phyloP scores from a whole-genome alignment of 2,113 vertebrate genomes.

The Onychorhynchus coronatus region DNA sequence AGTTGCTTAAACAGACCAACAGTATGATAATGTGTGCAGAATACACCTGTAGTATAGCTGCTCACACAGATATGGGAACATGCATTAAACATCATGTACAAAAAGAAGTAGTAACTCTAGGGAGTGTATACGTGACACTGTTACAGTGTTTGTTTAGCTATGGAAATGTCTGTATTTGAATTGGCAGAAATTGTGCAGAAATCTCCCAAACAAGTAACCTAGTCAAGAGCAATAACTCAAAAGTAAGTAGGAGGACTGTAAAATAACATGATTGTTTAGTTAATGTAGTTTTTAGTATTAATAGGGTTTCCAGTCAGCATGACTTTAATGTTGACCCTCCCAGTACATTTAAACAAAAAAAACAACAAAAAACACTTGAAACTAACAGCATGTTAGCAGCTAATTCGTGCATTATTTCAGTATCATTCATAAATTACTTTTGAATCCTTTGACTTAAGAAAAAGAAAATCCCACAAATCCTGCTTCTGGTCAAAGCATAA shows the following conservation, averaged over 20 bases:
- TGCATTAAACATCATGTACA: not conserved
- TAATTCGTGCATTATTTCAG: conserved; percentile 69
- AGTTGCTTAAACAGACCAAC: not conserved
- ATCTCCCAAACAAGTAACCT: conserved; percentile 27
- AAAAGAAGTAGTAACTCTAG: not conserved
- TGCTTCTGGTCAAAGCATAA: conserved; percentile 70
- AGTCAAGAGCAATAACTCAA: conserved; percentile 38
- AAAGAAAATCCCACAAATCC: conserved; percentile 69
- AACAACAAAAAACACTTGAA: conserved; percentile 32
- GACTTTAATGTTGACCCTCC: conserved; percentile 49
- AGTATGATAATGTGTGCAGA: not conserved
- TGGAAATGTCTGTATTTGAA: not conserved
- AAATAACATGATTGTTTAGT: conserved; percentile 47
- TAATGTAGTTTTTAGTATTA: conserved; percentile 49
- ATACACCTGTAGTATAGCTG: not conserved
- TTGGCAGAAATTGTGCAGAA: not conserved
- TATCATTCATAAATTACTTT: conserved; percentile 72
- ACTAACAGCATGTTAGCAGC: conserved; percentile 62
- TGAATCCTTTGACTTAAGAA: conserved; percentile 70
- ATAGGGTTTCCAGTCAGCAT: conserved; percentile 32
- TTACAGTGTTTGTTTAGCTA: conserved; percentile 7
- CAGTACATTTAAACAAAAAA: conserved; percentile 29
- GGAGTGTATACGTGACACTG: not conserved
- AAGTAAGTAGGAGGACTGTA: conserved; percentile 33
- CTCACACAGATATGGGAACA: not conserved